Conservation (phyloP, 2,888 invertebrate species). For the Ophraella communa region DNA sequence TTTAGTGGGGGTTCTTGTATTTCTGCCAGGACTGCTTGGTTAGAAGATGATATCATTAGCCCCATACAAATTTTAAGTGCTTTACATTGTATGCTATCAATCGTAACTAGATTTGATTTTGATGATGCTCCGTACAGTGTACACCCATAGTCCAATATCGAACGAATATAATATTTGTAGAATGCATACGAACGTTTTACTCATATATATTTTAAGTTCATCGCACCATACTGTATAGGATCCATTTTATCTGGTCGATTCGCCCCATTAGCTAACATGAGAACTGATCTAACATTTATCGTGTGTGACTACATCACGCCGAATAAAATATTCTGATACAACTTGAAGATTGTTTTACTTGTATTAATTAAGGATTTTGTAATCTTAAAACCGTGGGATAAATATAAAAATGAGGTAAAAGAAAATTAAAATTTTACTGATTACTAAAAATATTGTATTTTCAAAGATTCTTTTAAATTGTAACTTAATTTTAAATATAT, state of each 20-base stretch:
- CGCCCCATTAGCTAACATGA: not conserved
- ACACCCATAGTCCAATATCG: slow-evolving; percentile 1
- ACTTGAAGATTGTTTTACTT: too few species aligned
- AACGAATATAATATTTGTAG: not conserved
- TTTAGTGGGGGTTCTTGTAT: not conserved
- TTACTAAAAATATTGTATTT: too few species aligned
- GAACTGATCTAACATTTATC: not conserved
- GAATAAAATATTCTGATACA: too few species aligned
- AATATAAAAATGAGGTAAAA: too few species aligned
- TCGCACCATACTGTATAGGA: not conserved
- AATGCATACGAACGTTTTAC: not conserved
- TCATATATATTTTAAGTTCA: too few species aligned
- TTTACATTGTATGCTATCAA: not conserved
- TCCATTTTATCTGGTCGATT: not conserved
- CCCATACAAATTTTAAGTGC: not conserved
- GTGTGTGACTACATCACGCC: too few species aligned
- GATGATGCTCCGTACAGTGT: not conserved
- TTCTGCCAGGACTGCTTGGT: not conserved
- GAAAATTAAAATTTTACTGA: too few species aligned
- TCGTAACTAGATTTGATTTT: not conserved
- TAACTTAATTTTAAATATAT: too few species aligned
- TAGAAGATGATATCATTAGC: not conserved
- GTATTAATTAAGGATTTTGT: too few species aligned
- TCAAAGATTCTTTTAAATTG: too few species aligned
- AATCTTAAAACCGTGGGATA: too few species aligned